Evolutionary conservation across 2,888 invertebrate species (phyloP).

Genomic region (Tanypteryx hageni): DNA sequence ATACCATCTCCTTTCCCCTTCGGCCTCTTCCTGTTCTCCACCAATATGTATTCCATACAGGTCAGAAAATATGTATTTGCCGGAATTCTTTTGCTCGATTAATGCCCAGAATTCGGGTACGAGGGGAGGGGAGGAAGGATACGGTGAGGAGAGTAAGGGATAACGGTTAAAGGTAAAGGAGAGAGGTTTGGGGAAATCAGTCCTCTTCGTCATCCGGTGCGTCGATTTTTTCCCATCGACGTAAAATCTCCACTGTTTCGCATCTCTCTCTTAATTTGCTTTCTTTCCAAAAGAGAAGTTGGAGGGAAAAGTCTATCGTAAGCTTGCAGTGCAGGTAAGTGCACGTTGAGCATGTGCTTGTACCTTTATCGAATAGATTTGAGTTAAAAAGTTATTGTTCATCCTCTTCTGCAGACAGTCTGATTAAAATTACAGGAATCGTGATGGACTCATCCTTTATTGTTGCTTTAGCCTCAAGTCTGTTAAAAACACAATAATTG

Average conservation of each 20-base stretch:
- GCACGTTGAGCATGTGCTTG: too few species aligned
- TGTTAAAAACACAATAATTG: too few species aligned
- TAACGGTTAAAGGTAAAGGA: not conserved
- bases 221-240: not conserved
- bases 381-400: too few species aligned
- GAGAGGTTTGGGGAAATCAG: not conserved
- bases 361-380: too few species aligned
- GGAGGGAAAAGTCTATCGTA: too few species aligned
- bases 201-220: not conserved
- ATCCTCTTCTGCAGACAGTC: too few species aligned
- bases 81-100: conserved; percentile 40
- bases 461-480: too few species aligned
- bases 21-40: not conserved
- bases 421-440: too few species aligned
- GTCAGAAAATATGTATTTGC: not conserved
- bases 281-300: not conserved
- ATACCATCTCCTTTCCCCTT: not conserved
- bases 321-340: too few species aligned
- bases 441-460: too few species aligned
- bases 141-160: too few species aligned
- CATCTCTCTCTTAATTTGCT: not conserved
- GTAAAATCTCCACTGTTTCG: not conserved
- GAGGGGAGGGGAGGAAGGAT: not conserved
- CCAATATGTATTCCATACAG: not conserved
- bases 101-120: not conserved